Conservation (phyloP, 2,113 vertebrate species). For the Catagonus wagneri region DNA sequence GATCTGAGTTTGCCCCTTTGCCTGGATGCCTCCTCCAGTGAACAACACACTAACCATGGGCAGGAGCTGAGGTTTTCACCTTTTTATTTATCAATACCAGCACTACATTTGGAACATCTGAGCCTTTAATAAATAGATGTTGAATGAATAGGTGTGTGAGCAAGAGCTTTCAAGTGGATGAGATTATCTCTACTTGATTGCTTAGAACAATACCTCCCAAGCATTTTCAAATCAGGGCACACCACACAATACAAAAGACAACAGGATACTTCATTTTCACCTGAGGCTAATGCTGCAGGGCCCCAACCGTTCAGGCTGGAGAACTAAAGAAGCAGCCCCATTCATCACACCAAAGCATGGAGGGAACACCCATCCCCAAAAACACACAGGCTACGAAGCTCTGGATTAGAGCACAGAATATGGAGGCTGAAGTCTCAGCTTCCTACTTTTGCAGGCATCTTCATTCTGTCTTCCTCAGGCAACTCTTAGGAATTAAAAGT, state of each 20-base stretch:
- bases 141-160: neutral
- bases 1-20: no score
- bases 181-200: neutral
- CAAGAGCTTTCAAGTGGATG: neutral
- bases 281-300: neutral
- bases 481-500: neutral
- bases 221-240: neutral
- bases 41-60: neutral
- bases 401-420: neutral
- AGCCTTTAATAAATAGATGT: neutral
- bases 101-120: neutral
- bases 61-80: neutral
- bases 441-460: neutral
- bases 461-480: neutral
- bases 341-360: neutral
- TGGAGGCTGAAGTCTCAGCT: neutral
- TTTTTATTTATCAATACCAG: neutral
- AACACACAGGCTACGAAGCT: neutral
- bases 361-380: neutral
- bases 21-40: neutral
- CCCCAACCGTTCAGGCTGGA: neutral
- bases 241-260: neutral
- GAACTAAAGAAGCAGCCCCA: fast-evolving
- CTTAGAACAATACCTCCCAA: no score
- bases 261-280: neutral